These are phyloP conservation scores for Dicrurus megarhynchus DNA, from an alignment of 2,113 vertebrate genomes.

Conservation along the genomic window DNA sequence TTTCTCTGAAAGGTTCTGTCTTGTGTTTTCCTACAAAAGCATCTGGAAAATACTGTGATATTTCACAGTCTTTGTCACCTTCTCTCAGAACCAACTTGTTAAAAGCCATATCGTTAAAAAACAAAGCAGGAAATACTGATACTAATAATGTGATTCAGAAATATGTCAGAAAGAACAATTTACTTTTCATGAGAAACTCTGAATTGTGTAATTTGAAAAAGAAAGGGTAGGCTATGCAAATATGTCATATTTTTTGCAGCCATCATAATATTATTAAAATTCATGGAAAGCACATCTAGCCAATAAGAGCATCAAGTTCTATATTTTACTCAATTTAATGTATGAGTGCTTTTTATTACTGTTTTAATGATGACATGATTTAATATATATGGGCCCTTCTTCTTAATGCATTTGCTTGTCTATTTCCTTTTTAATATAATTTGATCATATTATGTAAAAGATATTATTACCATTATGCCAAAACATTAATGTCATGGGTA, in stretches of 20 bases:
- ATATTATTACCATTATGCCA: constrained; percentile 1
- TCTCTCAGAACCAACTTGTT: background rate
- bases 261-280: background rate
- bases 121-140: background rate
- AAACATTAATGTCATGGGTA: background rate
- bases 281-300: background rate
- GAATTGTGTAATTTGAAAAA: background rate
- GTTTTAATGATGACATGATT: background rate
- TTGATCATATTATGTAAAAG: background rate
- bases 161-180: background rate
- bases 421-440: background rate
- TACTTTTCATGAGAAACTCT: background rate
- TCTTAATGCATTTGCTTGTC: background rate
- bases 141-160: background rate
- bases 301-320: background rate
- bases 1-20: background rate
- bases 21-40: background rate
- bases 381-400: background rate
- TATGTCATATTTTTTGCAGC: background rate
- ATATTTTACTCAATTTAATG: background rate
- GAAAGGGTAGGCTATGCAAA: background rate
- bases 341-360: background rate
- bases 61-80: background rate
- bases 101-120: background rate
- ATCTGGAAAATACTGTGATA: background rate